Evolutionary conservation across 1,140 invertebrate species (phyloP).

Genomic region (Macrobrachium nipponense): DNA sequence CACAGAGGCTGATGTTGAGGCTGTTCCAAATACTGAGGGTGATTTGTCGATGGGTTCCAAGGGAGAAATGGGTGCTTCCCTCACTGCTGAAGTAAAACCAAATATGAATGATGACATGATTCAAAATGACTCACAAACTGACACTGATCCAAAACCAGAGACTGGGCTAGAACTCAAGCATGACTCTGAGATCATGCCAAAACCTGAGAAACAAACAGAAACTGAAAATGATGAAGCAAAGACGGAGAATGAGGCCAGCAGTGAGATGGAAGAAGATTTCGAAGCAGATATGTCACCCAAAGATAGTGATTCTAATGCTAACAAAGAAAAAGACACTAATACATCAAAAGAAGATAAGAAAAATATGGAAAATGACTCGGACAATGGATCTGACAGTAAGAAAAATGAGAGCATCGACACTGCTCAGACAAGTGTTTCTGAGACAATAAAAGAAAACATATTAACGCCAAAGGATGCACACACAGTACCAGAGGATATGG

Average conservation of each 20-base stretch:
- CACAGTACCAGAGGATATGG: no score
- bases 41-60: background rate
- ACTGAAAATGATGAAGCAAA: constrained; percentile 64
- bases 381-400: no score
- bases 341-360: no score
- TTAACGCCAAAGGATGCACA: no score
- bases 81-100: background rate
- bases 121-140: background rate
- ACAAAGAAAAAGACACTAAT: no score
- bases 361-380: no score
- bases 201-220: constrained; percentile 67
- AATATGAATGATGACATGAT: background rate
- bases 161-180: background rate
- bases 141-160: background rate
- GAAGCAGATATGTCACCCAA: background rate
- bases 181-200: constrained; percentile 68
- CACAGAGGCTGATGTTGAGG: constrained; percentile 67
- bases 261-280: background rate
- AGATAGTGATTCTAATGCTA: no score
- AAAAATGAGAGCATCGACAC: no score
- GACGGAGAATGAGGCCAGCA: background rate
- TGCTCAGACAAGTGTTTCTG: no score
- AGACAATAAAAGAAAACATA: no score
- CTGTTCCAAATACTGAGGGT: constrained; percentile 49
- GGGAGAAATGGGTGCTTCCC: background rate